Evolutionary conservation across 1,140 invertebrate species (phyloP), one percentile per base, ranked within the genome.

Genomic region (Nephila pilipes): DNA sequence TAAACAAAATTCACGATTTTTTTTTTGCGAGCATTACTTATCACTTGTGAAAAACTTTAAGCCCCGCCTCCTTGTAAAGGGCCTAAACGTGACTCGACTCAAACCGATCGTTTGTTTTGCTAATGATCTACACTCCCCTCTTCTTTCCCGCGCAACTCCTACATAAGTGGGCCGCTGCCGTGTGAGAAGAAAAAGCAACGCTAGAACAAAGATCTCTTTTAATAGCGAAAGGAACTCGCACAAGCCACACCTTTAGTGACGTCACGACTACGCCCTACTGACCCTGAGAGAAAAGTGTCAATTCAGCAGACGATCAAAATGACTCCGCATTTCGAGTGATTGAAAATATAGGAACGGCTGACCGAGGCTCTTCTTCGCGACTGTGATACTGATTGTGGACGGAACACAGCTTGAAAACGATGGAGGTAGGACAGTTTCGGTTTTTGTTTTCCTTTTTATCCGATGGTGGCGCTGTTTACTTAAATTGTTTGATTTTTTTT

Each of bases 211-310:
- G 46, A 87, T 32, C 57, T 60, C 85, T 87, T 63, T 87, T 60
- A 58, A 63, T 60, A 54, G 69, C 57, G 54, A 58, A n/a, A 25
- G 81, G 81, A 85, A 60, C 58, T 29, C 25, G 46, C 46, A 14
- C 22, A 90, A n/a, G 88, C 88, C 88, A 90, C 88, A 90, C 88
- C 88, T 80, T 46, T 90, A 18, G n/a, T 90, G 88, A 90, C 88
- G 88, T 90, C 65, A 90, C 54, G 46, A 55, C 65, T 32, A 79
- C 88, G 88, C 88, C 88, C 88, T 32, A 10, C 69, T 90, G 88
- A 80, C 88, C 88, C 88, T 79, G 69, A 79, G 25, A 55, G 38
- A 69, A 63, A 87, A 87, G 55, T 87, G 60, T 58, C 58, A 69
- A 65, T 69, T 87, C 85, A 10, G 85, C 58, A 20, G 65, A n/a